Conservation (phyloP, 2,113 vertebrate species). For the Catharus bicknelli region DNA sequence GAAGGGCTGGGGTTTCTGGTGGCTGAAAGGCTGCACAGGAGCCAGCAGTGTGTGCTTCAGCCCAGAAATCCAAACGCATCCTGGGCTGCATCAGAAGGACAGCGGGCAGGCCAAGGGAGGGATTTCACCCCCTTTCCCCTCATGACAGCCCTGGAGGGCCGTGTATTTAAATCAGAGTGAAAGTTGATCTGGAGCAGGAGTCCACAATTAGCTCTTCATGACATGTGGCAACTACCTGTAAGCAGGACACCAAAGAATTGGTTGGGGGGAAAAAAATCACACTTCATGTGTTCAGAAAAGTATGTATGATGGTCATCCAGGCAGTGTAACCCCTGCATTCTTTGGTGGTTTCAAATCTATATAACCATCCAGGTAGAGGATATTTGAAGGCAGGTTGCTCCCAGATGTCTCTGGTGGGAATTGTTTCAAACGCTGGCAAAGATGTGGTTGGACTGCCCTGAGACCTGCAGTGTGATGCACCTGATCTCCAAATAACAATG, state of each 20-base stretch:
- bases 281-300: not conserved
- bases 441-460: accelerated
- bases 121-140: accelerated
- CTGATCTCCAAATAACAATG: not conserved
- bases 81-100: not conserved
- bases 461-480: not conserved
- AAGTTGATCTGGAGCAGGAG: not conserved
- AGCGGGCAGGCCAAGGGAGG: not conserved
- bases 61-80: not conserved
- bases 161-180: not conserved
- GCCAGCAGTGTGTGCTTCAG: not conserved
- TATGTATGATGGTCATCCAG: accelerated
- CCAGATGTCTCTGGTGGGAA: not conserved
- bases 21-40: not conserved
- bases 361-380: not conserved
- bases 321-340: not conserved
- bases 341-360: not conserved
- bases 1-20: not conserved
- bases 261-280: not conserved
- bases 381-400: not conserved
- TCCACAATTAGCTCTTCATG: not conserved
- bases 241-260: not conserved
- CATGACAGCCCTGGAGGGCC: not conserved
- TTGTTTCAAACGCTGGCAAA: not conserved
- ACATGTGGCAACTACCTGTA: accelerated